Conservation (phyloP, 2,888 invertebrate species). For the Caenorhabditis angaria region DNA sequence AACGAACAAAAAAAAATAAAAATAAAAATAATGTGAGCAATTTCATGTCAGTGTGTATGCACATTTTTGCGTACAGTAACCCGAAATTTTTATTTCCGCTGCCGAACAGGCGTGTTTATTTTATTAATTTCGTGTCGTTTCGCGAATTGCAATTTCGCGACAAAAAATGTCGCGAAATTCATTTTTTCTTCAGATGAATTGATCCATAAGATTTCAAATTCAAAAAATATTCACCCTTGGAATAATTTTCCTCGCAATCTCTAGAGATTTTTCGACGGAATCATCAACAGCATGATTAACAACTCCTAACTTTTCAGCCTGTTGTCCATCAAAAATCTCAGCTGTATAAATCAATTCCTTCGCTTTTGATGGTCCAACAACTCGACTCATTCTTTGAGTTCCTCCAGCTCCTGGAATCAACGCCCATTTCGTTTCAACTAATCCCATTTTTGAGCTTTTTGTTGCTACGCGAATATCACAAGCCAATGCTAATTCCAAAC, state of each 20-base stretch:
- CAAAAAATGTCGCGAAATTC: too few relatives aligned
- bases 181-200: too few relatives aligned
- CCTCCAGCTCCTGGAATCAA: slow-evolving; percentile 93
- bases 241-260: slow-evolving; percentile 86
- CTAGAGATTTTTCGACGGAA: slow-evolving; percentile 80
- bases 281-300: slow-evolving; percentile 86
- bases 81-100: too few relatives aligned
- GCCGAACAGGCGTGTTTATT: too few relatives aligned
- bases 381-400: slow-evolving; percentile 88
- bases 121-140: too few relatives aligned
- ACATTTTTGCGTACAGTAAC: too few relatives aligned
- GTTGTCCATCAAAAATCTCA: slow-evolving; percentile 79
- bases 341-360: slow-evolving; percentile 93
- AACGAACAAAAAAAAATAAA: too few relatives aligned
- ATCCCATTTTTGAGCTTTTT: slow-evolving; percentile 84
- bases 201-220: too few relatives aligned
- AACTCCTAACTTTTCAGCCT: slow-evolving; percentile 83
- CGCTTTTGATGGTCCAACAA: slow-evolving; percentile 82
- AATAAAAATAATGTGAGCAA: too few relatives aligned
- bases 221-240: slow-evolving; percentile 52
- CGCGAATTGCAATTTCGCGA: too few relatives aligned
- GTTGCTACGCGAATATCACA: slow-evolving; percentile 89
- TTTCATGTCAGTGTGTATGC: too few relatives aligned
- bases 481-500: slow-evolving; percentile 82
- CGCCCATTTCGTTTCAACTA: slow-evolving; percentile 91